Percentiles rank a stretch among this genome's conserved stretches.
Conservation (phyloP, 2,797 vertebrate species). For the Acipenser oxyrinchus region DNA sequence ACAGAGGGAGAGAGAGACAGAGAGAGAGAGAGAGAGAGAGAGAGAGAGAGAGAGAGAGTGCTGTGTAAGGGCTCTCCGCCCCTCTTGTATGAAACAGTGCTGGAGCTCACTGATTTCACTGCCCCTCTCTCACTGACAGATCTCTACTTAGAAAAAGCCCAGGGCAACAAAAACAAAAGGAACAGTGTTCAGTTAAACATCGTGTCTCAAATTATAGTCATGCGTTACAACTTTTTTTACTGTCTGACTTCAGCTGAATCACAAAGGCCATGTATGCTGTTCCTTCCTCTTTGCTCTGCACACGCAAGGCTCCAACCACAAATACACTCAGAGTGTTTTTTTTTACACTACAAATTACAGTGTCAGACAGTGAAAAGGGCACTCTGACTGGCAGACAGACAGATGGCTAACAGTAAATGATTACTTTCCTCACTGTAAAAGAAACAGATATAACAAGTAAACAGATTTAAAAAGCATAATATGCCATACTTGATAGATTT, state of each 20-base stretch:
- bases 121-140: conserved; percentile 17
- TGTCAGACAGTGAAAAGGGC: no score
- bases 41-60: conserved; percentile 10
- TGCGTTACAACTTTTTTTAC: conserved; percentile 37
- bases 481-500: no score
- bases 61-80: no score
- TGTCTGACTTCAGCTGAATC: no score
- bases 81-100: background rate
- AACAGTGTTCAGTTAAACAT: conserved; percentile 53
- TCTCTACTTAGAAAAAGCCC: conserved; percentile 33
- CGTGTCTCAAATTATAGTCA: conserved; percentile 49
- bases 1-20: conserved; percentile 12
- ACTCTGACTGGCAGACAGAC: no score
- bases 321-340: no score
- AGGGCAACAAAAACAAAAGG: conserved; percentile 52
- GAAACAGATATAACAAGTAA: no score
- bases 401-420: no score
- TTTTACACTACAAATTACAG: no score
- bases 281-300: conserved; percentile 22
- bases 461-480: no score
- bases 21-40: conserved; percentile 6
- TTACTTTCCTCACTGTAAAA: no score
- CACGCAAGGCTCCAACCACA: conserved; percentile 6
- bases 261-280: no score
- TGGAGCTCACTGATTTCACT: background rate